Evolutionary conservation across 2,113 vertebrate species (phyloP).

Genomic region (Siniperca knerii): DNA sequence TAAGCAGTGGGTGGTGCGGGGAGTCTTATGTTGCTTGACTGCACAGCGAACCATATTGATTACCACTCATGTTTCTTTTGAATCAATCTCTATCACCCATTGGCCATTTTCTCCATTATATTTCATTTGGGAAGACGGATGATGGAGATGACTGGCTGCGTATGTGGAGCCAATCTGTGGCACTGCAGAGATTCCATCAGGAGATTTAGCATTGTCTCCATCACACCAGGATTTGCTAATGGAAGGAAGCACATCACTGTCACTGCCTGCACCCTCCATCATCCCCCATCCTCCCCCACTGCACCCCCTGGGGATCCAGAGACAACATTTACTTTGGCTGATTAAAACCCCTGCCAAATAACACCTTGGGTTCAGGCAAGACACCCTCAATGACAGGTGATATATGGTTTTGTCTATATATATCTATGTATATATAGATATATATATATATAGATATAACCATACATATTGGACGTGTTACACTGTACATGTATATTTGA

Average conservation of each 20-base stretch:
- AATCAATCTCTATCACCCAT: conserved; percentile 82
- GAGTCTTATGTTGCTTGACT: conserved; percentile 59
- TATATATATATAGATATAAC: not conserved
- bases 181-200: conserved; percentile 64
- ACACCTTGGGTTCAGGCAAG: conserved; percentile 24
- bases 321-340: conserved; percentile 75
- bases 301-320: conserved; percentile 45
- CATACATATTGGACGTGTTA: conserved; percentile 3
- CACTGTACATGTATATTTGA: conserved; percentile 6
- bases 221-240: conserved; percentile 52
- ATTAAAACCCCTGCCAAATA: conserved; percentile 65
- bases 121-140: conserved; percentile 73
- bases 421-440: not conserved
- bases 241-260: conserved; percentile 64
- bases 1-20: conserved; percentile 53
- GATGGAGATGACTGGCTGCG: conserved; percentile 54
- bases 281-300: conserved; percentile 2
- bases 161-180: conserved; percentile 32
- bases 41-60: conserved; percentile 78
- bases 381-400: conserved; percentile 29
- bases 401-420: conserved; percentile 21
- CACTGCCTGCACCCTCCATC: conserved; percentile 16
- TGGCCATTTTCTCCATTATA: conserved; percentile 76
- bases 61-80: conserved; percentile 76
- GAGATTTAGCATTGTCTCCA: conserved; percentile 58